Evolutionary conservation across 1,140 invertebrate species (phyloP).

Genomic region (Bombus confusus): DNA sequence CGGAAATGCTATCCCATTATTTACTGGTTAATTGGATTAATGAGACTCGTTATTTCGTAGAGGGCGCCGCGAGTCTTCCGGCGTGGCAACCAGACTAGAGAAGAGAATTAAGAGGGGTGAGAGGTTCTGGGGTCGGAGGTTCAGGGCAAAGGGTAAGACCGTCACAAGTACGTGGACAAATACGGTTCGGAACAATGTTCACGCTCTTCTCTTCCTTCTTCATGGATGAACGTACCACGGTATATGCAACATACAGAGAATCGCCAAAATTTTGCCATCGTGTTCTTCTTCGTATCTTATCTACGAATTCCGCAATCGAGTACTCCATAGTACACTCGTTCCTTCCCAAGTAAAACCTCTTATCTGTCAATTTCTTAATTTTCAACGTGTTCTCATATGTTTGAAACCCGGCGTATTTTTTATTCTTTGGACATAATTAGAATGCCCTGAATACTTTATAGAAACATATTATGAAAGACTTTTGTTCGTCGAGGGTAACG

Average conservation of each 20-base stretch:
- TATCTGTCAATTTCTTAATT: too few species aligned
- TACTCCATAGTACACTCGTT: too few species aligned
- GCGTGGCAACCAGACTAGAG: constrained; percentile 44
- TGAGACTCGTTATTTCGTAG: constrained; percentile 82
- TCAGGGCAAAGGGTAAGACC: constrained; percentile 70
- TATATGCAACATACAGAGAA: too few species aligned
- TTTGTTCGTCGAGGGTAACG: not conserved
- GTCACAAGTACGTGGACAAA: constrained; percentile 71
- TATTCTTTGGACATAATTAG: too few species aligned
- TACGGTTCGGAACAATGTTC: constrained; percentile 63
- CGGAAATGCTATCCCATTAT: constrained; percentile 83
- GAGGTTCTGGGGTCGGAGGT: constrained; percentile 55
- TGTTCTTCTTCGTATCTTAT: too few species aligned
- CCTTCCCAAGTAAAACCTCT: too few species aligned
- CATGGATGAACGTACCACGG: not conserved
- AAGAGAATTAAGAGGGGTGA: constrained; percentile 60
- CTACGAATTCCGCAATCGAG: too few species aligned
- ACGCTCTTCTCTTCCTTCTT: constrained; percentile 23
- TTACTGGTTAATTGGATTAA: constrained; percentile 84
- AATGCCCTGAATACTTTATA: too few species aligned
- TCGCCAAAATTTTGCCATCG: not conserved
- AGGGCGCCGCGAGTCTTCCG: constrained; percentile 73
- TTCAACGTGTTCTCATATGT: too few species aligned
- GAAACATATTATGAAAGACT: too few species aligned
- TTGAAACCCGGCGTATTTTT: too few species aligned